Conservation (phyloP, 1,140 invertebrate species). For the Ooceraea biroi region DNA sequence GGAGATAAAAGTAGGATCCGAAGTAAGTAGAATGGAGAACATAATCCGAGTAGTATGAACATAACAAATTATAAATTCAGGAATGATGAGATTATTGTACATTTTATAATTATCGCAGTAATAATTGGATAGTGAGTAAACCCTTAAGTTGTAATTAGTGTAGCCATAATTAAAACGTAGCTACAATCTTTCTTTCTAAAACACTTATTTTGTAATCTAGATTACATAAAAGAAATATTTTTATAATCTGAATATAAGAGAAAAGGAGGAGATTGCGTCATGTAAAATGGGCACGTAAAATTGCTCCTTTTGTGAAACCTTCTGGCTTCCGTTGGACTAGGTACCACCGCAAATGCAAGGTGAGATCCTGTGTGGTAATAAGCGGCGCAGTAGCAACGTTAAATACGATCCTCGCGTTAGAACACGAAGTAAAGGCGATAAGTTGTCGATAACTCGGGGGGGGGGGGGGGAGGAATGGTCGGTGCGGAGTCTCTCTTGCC, state of each 20-base stretch:
- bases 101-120: background rate
- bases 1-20: background rate
- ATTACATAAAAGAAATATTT: background rate
- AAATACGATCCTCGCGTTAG: constrained; percentile 69
- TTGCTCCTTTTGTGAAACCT: background rate
- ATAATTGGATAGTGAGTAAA: background rate
- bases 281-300: constrained; percentile 26
- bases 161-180: background rate
- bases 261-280: background rate
- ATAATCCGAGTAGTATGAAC: background rate
- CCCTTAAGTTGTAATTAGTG: too few species aligned
- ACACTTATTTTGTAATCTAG: background rate
- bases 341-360: constrained; percentile 5
- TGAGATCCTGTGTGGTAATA: constrained; percentile 51
- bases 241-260: background rate
- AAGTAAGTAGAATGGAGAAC: background rate
- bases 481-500: constrained; percentile 32
- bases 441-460: constrained; percentile 58
- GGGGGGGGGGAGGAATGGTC: constrained; percentile 55
- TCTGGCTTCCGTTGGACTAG: background rate
- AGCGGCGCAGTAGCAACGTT: constrained; percentile 58
- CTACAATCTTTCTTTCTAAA: background rate
- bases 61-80: background rate
- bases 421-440: constrained; percentile 66
- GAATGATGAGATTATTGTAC: background rate